Conservation (phyloP, 2,797 vertebrate genomes). For the Thunnus albacares region DNA sequence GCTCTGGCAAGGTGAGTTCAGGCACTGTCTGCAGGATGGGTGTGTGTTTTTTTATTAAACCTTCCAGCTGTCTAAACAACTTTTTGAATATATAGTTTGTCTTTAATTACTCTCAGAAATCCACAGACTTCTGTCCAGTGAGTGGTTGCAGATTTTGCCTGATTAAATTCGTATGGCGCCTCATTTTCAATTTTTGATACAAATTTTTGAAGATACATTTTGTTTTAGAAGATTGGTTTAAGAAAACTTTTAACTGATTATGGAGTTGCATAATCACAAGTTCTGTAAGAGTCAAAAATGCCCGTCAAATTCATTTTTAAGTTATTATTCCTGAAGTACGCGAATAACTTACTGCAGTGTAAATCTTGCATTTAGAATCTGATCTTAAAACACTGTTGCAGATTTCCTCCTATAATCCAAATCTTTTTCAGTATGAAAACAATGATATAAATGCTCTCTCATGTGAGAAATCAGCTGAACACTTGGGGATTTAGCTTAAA, state of each 20-base stretch:
- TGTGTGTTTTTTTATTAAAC: neutral
- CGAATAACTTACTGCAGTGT: neutral
- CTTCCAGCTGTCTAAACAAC: slow-evolving; percentile 12
- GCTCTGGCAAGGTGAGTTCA: slow-evolving; percentile 84
- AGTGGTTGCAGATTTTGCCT: neutral
- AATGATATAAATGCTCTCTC: slow-evolving; percentile 54
- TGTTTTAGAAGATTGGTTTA: slow-evolving; percentile 4
- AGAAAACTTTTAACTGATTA: neutral
- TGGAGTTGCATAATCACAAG: neutral
- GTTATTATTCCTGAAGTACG: too few relatives aligned
- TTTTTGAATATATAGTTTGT: neutral
- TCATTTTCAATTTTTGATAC: neutral
- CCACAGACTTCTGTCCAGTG: neutral
- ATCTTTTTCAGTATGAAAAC: slow-evolving; percentile 43
- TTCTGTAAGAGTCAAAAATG: neutral
- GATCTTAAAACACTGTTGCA: slow-evolving; percentile 24
- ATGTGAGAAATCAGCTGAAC: slow-evolving; percentile 64
- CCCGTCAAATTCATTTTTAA: neutral
- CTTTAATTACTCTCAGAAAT: neutral
- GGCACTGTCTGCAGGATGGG: slow-evolving; percentile 22
- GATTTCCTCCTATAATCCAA: slow-evolving; percentile 39
- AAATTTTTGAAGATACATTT: neutral
- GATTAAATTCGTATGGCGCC: neutral
- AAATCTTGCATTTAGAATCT: neutral
- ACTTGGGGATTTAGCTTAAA: slow-evolving; percentile 47